Evolutionary conservation across 2,797 vertebrate genomes (phyloP), one percentile per base, ranked within the genome.

Genomic region (Fistularia commersonii): DNA sequence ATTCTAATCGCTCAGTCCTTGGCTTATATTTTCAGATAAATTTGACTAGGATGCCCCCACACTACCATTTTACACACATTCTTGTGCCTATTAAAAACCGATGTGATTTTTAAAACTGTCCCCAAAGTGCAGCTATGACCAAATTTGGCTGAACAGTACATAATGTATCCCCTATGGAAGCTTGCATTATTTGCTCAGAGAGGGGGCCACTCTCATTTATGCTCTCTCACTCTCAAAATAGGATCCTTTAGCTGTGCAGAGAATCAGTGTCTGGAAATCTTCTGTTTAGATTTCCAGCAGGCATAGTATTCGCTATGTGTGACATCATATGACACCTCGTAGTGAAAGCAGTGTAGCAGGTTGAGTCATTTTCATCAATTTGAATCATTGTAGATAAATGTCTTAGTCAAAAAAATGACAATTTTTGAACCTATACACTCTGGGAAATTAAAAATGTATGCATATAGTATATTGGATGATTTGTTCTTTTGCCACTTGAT

Each of bases 111-210:
- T 82, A 89, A 92, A 92, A 89, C 88, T 77, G 87, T 90, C 89
- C 82, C 69, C 66, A 66, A 64, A 83, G 88, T 87, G 88, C 86
- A 86, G 76, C 83, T 79, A 78, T 93, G 90, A 93, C 92, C 93
- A 93, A 94, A 93, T 93, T 92, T 92, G 93, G 91, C 89, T 84
- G 85, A 89, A 80, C 76, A 87, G n/a, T 87, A 86, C 89, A 84
- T 75, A 83, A 6, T 75, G 70, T 88, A 82, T 88, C 41, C 82
- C 90, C 69, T 64, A 68, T 63, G 90, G 84, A 83, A 92, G 87
- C 80, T 75, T 77, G 83, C 85, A 88, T 91, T 88, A 87, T 81
- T 87, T 52, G 83, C 79, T 72, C 83, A 89, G 89, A 69, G 79
- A 84, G 83, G 84, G 84, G 83, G 82, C 85, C 64, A 63, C 84